These are phyloP conservation scores for Heterotilapia buettikoferi DNA, from an alignment of 2,113 vertebrate genomes.

Conservation along the genomic window DNA sequence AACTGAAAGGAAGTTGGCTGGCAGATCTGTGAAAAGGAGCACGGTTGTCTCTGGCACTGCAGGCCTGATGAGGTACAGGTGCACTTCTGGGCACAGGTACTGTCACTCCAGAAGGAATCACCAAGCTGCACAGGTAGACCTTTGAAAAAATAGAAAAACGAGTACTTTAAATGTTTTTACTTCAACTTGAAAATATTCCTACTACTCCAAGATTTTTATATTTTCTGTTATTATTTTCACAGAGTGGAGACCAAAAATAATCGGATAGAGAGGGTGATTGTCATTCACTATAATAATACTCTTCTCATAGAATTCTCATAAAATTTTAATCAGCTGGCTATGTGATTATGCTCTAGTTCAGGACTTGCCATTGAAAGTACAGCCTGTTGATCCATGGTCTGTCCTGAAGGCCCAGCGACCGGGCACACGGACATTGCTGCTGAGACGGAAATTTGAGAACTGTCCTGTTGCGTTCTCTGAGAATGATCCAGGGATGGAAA, in stretches of 20 bases:
- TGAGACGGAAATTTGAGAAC: background rate
- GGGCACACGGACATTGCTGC: conserved; percentile 24
- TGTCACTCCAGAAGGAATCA: conserved; percentile 59
- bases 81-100: conserved; percentile 42
- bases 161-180: background rate
- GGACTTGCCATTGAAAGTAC: conserved; percentile 10
- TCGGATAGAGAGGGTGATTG: background rate
- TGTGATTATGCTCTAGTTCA: background rate
- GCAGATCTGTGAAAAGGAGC: conserved; percentile 51
- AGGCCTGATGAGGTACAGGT: conserved; percentile 22
- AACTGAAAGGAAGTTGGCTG: conserved; percentile 7
- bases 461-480: rapidly evolving
- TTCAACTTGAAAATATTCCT: background rate
- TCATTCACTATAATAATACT: background rate
- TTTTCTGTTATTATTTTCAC: background rate
- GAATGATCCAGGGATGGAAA: conserved; percentile 40
- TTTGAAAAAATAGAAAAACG: background rate
- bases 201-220: background rate
- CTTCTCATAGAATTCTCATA: background rate
- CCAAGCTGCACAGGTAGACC: conserved; percentile 25
- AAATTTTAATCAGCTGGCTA: background rate
- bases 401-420: conserved; percentile 49
- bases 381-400: conserved; percentile 12
- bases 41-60: conserved; percentile 23
- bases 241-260: background rate